phyloP scores from a whole-genome alignment of 2,113 vertebrate species.

The Psilopogon haemacephalus region DNA sequence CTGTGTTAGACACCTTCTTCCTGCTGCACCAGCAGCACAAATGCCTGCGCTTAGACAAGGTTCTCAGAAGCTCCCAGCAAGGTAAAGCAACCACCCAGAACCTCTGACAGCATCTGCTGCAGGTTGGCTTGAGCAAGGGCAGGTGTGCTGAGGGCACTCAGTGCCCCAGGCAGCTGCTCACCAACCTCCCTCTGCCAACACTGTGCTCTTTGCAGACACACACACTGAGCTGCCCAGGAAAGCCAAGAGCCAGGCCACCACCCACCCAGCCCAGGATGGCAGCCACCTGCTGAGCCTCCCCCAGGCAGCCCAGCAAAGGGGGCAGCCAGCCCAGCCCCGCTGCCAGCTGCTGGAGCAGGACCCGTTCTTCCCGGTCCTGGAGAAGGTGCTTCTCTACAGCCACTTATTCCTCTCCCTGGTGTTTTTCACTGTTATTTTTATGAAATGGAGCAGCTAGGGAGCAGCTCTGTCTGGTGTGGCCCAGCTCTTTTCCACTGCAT shows the following conservation, averaged over 20 bases:
- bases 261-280: neutral
- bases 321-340: neutral
- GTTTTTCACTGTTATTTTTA: neutral
- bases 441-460: constrained; percentile 51
- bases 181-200: rapidly evolving
- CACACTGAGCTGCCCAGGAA: rapidly evolving
- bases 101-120: neutral
- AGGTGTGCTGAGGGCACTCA: neutral
- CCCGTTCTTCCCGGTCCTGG: neutral
- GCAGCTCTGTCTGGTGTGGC: neutral
- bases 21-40: constrained; percentile 62
- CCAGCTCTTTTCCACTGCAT: neutral
- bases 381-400: constrained; percentile 45
- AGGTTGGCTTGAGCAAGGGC: neutral
- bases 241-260: rapidly evolving
- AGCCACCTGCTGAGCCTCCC: neutral
- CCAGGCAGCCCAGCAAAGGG: neutral
- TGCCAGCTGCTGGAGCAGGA: neutral
- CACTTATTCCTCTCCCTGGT: constrained; percentile 35
- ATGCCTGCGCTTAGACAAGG: neutral
- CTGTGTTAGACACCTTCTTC: constrained; percentile 75
- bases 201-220: rapidly evolving
- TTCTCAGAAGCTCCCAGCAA: neutral
- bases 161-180: neutral
- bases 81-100: neutral